Conservation (phyloP, 2,797 vertebrate genomes). For the Hoplostethus atlanticus region DNA sequence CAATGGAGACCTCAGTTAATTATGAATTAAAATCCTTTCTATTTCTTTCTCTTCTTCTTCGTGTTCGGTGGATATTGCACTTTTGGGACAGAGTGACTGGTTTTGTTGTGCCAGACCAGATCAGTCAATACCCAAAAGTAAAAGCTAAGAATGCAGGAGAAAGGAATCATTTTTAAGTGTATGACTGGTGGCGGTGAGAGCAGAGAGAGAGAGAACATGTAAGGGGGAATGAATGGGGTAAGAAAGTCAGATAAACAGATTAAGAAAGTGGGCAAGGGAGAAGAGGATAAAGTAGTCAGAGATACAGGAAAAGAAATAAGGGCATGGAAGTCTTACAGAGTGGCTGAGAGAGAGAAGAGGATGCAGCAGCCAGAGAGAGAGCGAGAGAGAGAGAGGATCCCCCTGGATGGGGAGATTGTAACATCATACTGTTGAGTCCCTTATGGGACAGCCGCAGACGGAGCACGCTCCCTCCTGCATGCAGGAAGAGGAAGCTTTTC, state of each 20-base stretch:
- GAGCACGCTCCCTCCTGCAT: conserved; percentile 73
- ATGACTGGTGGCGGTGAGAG: neutral
- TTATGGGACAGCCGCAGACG: conserved; percentile 76
- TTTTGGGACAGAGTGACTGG: neutral
- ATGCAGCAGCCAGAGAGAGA: conserved; percentile 58
- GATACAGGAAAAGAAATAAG: conserved; percentile 40
- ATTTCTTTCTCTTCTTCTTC: neutral
- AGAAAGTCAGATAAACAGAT: conserved; percentile 58
- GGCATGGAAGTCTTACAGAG: conserved; percentile 37
- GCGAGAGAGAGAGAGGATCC: conserved; percentile 54
- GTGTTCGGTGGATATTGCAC: neutral
- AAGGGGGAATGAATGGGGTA: conserved; percentile 46
- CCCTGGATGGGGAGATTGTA: conserved; percentile 72
- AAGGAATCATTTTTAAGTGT: neutral
- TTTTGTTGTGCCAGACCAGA: neutral
- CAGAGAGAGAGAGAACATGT: conserved; percentile 8
- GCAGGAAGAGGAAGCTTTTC: conserved; percentile 78
- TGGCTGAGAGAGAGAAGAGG: conserved; percentile 56
- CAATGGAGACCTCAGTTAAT: neutral
- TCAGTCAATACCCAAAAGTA: conserved; percentile 6
- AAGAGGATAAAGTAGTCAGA: conserved; percentile 50
- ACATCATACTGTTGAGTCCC: conserved; percentile 76
- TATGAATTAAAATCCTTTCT: neutral
- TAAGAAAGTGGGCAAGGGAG: conserved; percentile 50
- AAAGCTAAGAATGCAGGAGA: conserved; percentile 9